Conservation (phyloP, 1,140 invertebrate species). For the Rhopalosiphum maidis region DNA sequence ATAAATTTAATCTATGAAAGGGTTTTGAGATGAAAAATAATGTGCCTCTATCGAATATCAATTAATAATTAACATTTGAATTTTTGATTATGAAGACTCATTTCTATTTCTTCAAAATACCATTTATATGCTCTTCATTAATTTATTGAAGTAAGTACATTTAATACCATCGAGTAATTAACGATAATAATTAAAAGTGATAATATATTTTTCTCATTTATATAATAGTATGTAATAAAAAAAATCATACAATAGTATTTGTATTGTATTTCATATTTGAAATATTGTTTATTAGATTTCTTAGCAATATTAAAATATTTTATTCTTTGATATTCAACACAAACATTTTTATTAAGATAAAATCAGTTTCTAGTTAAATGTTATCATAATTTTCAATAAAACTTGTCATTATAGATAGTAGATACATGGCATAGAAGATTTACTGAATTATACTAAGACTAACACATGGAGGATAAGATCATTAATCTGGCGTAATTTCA, state of each 20-base stretch:
- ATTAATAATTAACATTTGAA: background rate
- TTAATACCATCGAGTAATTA: background rate
- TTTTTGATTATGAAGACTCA: background rate
- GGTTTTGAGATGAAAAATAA: background rate
- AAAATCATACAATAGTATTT: background rate
- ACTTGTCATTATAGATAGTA: background rate
- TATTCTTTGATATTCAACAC: background rate
- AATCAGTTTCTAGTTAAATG: background rate
- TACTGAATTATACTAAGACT: conserved; percentile 14
- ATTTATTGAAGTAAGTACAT: background rate
- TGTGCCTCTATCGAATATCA: background rate
- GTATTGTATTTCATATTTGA: background rate
- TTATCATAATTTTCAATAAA: conserved; percentile 1
- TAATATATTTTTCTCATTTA: background rate
- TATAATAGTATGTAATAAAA: background rate
- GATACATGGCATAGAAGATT: background rate
- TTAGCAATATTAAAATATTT: background rate
- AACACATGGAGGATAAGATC: background rate
- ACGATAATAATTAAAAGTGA: background rate
- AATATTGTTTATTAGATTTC: background rate
- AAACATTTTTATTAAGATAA: background rate
- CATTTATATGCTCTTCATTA: background rate
- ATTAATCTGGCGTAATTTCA: conserved; percentile 28
- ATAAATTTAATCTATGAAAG: background rate
- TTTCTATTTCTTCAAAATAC: background rate